Evolutionary conservation across 2,888 invertebrate species (phyloP).

Genomic region (Phengaris arion): DNA sequence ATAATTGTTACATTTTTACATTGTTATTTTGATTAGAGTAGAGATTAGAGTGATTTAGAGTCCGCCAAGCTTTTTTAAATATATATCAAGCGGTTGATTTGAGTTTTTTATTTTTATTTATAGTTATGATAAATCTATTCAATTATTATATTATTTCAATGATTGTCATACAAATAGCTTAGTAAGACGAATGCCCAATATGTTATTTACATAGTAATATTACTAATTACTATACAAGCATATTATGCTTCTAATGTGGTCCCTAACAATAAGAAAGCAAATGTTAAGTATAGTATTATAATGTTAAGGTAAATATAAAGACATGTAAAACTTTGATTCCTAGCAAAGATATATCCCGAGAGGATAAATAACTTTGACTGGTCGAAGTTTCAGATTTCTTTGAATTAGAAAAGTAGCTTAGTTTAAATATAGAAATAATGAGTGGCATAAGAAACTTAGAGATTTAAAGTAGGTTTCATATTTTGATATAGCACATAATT

Average conservation of each 20-base stretch:
- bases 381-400: background rate
- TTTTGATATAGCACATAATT: background rate
- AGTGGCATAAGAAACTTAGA: too few relatives aligned
- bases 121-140: background rate
- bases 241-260: conserved; percentile 3
- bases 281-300: too few relatives aligned
- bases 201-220: background rate
- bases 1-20: conserved; percentile 2
- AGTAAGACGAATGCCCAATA: background rate
- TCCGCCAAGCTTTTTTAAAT: background rate
- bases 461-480: conserved; percentile 9
- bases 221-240: too few relatives aligned
- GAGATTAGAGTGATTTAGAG: conserved; percentile 1
- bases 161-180: background rate
- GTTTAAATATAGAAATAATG: too few relatives aligned
- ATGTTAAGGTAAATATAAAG: background rate
- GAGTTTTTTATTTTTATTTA: background rate
- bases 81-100: background rate
- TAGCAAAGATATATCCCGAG: background rate
- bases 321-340: background rate
- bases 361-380: background rate
- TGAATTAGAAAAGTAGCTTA: background rate
- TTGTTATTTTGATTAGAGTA: conserved; percentile 12
- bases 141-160: background rate
- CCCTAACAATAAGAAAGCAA: background rate